A percentile compares a stretch with the other conserved stretches of the same genome.
These are phyloP conservation scores for Lumbricus terrestris DNA, from an alignment of 2,888 invertebrate genomes.

Conservation along the genomic window DNA sequence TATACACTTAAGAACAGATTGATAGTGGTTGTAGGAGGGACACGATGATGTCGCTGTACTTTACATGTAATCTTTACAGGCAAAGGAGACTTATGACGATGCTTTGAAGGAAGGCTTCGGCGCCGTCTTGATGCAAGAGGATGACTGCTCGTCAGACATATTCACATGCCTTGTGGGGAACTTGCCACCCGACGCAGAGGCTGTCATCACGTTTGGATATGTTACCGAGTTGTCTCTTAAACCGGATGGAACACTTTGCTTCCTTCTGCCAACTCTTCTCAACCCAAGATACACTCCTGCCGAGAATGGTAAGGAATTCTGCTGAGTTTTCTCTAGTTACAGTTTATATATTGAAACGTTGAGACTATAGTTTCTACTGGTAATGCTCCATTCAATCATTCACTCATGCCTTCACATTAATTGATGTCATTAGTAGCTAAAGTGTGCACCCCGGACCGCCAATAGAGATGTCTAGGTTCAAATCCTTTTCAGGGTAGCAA, in stretches of 20 bases:
- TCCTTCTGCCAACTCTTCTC: conserved; percentile 23
- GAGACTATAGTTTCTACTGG: too few relatives aligned
- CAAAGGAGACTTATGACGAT: conserved; percentile 43
- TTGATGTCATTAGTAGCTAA: too few relatives aligned
- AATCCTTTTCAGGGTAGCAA: too few relatives aligned
- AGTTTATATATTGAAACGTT: too few relatives aligned
- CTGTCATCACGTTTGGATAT: conserved; percentile 41
- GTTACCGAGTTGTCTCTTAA: conserved; percentile 42
- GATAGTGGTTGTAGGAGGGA: neutral
- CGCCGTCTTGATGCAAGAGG: conserved; percentile 43
- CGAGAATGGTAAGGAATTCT: too few relatives aligned
- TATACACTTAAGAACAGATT: too few relatives aligned
- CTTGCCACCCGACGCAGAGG: conserved; percentile 41
- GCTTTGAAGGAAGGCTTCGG: conserved; percentile 41
- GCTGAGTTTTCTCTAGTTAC: neutral
- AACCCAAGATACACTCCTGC: conserved; percentile 31
- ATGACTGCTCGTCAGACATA: conserved; percentile 40
- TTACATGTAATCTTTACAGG: conserved; percentile 37
- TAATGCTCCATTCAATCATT: too few relatives aligned
- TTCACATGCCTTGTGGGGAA: conserved; percentile 46
- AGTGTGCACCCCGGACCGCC: too few relatives aligned
- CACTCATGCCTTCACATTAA: too few relatives aligned
- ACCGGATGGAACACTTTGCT: conserved; percentile 30
- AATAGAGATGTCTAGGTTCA: too few relatives aligned
- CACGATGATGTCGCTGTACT: too few relatives aligned